Percentiles rank a stretch among this genome's conserved stretches.
Evolutionary conservation across 2,888 invertebrate species (phyloP).

Genomic region (Eupithecia pulchellata): DNA sequence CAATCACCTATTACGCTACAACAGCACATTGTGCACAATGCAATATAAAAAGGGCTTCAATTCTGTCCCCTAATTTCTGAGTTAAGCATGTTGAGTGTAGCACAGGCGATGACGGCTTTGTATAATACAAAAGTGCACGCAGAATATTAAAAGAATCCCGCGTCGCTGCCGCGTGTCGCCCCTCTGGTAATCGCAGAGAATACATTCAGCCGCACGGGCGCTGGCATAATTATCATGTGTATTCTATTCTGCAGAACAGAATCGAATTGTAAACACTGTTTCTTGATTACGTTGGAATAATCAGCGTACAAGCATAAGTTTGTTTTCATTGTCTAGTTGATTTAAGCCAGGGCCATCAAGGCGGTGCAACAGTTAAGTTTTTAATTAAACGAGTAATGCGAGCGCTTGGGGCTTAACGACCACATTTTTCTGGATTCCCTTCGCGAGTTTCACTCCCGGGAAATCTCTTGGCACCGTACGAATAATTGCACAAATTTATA

Average conservation of each 20-base stretch:
- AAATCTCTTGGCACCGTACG: conserved; percentile 72
- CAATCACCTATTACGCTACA: neutral
- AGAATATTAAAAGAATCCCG: conserved; percentile 54
- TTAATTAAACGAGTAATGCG: conserved; percentile 75
- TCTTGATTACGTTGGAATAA: conserved; percentile 24
- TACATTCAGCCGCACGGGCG: conserved; percentile 48
- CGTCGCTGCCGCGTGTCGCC: conserved; percentile 46
- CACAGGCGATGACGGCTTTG: conserved; percentile 47
- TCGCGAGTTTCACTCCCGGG: conserved; percentile 66
- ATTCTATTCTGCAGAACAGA: conserved; percentile 27
- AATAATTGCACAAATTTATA: conserved; percentile 80
- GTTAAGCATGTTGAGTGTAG: conserved; percentile 35
- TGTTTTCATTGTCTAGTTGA: conserved; percentile 50
- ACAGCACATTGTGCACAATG: neutral
- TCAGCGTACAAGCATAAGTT: conserved; percentile 34
- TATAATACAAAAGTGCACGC: conserved; percentile 47
- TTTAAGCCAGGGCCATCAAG: conserved; percentile 58
- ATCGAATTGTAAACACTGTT: conserved; percentile 28
- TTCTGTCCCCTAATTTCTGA: conserved; percentile 38
- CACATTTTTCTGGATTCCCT: conserved; percentile 79
- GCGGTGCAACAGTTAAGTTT: conserved; percentile 74
- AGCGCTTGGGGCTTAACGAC: conserved; percentile 71
- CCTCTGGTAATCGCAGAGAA: conserved; percentile 46
- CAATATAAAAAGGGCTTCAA: conserved; percentile 23
- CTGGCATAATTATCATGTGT: conserved; percentile 42